These are phyloP conservation scores for Uloborus diversus DNA, from an alignment of 1,140 invertebrate species.

Conservation along the genomic window DNA sequence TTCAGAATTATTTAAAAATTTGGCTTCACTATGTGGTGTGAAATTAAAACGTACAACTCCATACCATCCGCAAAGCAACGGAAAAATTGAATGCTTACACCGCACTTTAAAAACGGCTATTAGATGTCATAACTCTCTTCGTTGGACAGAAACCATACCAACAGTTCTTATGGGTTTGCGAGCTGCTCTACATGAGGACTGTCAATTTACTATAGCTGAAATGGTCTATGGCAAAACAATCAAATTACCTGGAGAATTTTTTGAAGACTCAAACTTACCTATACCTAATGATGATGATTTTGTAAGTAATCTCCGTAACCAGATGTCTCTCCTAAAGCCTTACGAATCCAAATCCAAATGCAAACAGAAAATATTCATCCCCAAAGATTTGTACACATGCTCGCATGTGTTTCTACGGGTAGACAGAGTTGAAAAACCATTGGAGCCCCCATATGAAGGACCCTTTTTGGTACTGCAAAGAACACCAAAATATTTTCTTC, in stretches of 20 bases:
- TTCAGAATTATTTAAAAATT: background rate
- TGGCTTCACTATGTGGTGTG: background rate
- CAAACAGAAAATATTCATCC: too few species aligned
- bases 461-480: too few species aligned
- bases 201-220: background rate
- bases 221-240: background rate
- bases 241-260: background rate
- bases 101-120: slow-evolving; percentile 6
- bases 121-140: background rate
- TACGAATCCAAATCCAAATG: too few species aligned
- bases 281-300: too few species aligned
- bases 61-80: background rate
- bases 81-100: background rate
- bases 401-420: too few species aligned
- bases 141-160: background rate
- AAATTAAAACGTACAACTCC: background rate
- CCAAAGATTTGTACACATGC: too few species aligned
- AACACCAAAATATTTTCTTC: too few species aligned
- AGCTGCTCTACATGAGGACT: background rate
- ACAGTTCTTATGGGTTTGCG: background rate
- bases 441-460: too few species aligned
- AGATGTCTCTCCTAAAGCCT: too few species aligned
- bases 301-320: too few species aligned
- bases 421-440: too few species aligned
- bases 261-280: background rate